A percentile compares a stretch with the other conserved stretches of the same genome.
Evolutionary conservation across 2,888 invertebrate genomes (phyloP).

Genomic region (Bugula neritina): DNA sequence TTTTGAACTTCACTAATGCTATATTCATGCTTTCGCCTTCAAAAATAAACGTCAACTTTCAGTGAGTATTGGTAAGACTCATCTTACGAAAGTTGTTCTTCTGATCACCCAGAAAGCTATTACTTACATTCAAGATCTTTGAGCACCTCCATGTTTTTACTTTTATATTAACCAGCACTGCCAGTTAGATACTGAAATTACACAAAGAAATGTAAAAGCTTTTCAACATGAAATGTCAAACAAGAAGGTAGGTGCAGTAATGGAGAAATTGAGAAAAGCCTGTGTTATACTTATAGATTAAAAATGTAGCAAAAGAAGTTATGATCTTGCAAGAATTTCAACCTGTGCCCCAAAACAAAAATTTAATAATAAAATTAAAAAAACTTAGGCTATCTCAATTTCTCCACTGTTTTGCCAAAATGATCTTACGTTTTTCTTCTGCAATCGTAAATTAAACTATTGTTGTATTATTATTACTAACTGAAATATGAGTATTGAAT

Average conservation of each 20-base stretch:
- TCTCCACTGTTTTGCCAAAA: neutral
- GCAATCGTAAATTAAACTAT: no score
- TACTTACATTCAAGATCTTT: slow-evolving; percentile 12
- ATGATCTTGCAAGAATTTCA: neutral
- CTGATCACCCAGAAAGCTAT: no score
- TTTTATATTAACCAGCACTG: neutral
- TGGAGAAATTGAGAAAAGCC: neutral
- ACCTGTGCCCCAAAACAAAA: neutral
- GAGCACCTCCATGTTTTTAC: neutral
- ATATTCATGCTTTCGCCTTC: no score
- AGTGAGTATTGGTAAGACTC: no score
- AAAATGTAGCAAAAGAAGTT: neutral
- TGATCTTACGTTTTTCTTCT: neutral
- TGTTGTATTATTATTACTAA: neutral
- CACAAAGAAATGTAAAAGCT: neutral
- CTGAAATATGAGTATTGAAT: neutral
- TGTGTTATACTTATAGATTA: neutral
- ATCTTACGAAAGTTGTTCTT: no score
- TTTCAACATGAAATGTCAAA: neutral
- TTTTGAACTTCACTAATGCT: no score
- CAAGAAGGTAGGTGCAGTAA: neutral
- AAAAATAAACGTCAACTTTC: no score
- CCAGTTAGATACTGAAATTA: neutral
- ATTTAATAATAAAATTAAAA: neutral
- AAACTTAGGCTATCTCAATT: neutral